Conservation (phyloP, 2,888 invertebrate species). For the Microplitis manilae region DNA sequence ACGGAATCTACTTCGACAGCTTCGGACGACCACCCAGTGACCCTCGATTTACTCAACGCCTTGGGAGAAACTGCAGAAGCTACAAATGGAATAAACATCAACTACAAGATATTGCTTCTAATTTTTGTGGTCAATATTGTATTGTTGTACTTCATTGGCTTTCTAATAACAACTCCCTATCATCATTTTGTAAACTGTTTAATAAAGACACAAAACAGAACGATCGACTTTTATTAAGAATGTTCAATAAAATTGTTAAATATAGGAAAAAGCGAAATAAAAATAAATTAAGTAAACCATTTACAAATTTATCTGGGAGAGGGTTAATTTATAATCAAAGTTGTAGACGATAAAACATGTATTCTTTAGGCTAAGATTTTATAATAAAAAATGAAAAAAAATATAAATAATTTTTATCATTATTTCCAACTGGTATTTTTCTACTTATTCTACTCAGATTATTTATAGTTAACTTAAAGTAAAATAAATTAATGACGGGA, state of each 20-base stretch:
- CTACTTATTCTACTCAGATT: no score
- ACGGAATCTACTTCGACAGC: conserved; percentile 41
- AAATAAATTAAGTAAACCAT: no score
- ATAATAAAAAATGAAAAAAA: no score
- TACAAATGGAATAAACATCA: not conserved
- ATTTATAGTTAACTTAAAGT: no score
- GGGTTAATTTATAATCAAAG: no score
- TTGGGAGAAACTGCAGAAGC: not conserved
- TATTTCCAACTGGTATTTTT: no score
- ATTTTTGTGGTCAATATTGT: conserved; percentile 6
- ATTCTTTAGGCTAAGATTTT: no score
- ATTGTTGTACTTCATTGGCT: conserved; percentile 1
- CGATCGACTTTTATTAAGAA: not conserved
- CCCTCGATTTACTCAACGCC: not conserved
- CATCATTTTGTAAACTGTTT: not conserved
- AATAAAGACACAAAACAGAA: not conserved
- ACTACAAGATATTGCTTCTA: conserved; percentile 8
- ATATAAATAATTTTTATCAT: no score
- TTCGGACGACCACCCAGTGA: conserved; percentile 34
- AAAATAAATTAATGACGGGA: no score
- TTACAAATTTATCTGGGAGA: no score
- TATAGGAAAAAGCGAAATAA: no score
- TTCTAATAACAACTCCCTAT: not conserved
- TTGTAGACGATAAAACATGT: no score
- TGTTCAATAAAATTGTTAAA: not conserved